These are phyloP conservation scores for Eupithecia centaureata DNA, from an alignment of 2,888 invertebrate species.

Conservation along the genomic window DNA sequence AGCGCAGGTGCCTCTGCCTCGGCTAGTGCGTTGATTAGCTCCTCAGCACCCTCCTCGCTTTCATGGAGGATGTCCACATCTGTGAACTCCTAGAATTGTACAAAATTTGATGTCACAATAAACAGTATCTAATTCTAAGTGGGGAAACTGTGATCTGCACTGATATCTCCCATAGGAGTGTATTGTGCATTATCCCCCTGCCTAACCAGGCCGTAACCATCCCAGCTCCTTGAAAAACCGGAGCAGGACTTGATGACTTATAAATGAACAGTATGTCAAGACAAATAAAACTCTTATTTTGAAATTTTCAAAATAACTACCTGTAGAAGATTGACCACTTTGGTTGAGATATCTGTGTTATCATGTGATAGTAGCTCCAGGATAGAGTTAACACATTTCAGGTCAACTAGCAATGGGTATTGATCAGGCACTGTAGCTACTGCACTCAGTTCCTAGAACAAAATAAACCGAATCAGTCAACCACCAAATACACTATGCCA, in stretches of 20 bases:
- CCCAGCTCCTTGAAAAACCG: no score
- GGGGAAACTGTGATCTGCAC: no score
- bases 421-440: constrained; percentile 98
- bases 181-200: no score
- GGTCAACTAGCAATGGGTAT: constrained; percentile 94
- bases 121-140: no score
- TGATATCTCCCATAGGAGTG: no score
- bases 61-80: constrained; percentile 98
- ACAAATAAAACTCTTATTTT: background rate
- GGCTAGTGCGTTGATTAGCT: constrained; percentile 93
- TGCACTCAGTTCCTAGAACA: constrained; percentile 93
- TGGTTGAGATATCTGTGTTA: constrained; percentile 96
- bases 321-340: constrained; percentile 87
- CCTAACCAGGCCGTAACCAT: no score
- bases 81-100: constrained; percentile 89
- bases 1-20: constrained; percentile 95
- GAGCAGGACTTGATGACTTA: no score
- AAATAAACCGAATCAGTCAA: constrained; percentile 3
- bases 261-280: background rate
- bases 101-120: background rate
- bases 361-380: constrained; percentile 97
- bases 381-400: constrained; percentile 95
- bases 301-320: no score
- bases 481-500: no score
- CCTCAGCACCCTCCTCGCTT: constrained; percentile 95